Conservation (phyloP, 2,797 vertebrate species). For the Sarcophilus harrisii region DNA sequence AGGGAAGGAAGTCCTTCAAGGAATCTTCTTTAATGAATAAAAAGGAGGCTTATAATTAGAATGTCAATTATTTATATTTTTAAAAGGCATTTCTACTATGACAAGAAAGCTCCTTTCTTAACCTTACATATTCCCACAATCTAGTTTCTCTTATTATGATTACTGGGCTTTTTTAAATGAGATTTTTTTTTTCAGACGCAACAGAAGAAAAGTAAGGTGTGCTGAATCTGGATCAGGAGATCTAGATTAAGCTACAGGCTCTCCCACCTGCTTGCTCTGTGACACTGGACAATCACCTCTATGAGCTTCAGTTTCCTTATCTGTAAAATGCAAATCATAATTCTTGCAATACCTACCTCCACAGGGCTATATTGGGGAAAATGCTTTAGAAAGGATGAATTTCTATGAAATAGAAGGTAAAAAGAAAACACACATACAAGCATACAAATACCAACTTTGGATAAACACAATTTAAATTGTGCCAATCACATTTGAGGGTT, state of each 20-base stretch:
- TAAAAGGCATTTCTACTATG: background rate
- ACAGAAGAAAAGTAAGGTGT: background rate
- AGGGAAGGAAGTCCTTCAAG: constrained; percentile 15
- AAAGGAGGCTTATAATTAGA: background rate
- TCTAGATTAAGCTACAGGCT: background rate
- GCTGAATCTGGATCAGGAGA: background rate
- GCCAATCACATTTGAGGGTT: constrained; percentile 2
- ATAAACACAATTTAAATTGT: constrained; percentile 4
- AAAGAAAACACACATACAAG: background rate
- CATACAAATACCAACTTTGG: background rate
- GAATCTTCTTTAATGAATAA: constrained; percentile 8
- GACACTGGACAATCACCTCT: background rate
- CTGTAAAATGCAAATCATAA: background rate
- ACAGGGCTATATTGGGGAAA: background rate
- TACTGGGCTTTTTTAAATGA: background rate
- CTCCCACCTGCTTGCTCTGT: background rate
- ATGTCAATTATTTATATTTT: background rate
- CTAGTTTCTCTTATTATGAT: background rate
- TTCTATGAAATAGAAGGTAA: background rate
- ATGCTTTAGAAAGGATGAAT: background rate
- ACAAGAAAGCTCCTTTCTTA: background rate
- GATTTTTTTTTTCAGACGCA: background rate
- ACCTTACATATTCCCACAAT: background rate
- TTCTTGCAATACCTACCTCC: background rate
- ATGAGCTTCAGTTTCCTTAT: background rate